Base-by-base conservation (phyloP, 1,140 invertebrate species). In the fruit fly (Drosophila melanogaster) region DNA sequence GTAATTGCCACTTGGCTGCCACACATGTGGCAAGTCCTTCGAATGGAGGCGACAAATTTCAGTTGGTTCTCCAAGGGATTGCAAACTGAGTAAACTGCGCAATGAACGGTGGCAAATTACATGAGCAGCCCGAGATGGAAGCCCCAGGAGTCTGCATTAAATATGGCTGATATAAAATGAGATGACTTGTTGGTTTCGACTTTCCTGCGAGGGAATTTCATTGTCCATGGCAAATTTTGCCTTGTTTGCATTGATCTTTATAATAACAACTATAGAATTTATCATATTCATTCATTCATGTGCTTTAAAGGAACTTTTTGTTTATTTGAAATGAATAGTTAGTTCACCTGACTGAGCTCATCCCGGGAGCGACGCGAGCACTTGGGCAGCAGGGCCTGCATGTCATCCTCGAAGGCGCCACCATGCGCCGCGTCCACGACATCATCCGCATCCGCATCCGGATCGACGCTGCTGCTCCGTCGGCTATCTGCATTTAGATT, bases 301-400 rank as follows among this genome's bases (percentile, higher is more conserved):
- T 7, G 26, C 26, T 26, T 6, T 26, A 6, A 24, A 24, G 24
- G n/a, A n/a, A n/a, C n/a, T n/a, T n/a, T n/a, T n/a, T n/a, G n/a
- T n/a, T n/a, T n/a, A 22, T 22, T 22, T 22, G 2, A 30, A 30
- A 8, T 26, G 5, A 26, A 26, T 5, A 26, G 24, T 26, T 1
- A 8, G 1, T 17, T 44, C 64, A 92, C 91, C 90, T 92, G 91
- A 90, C 91, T 92, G 53, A 92, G 87, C 75, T 92, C 91, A 90
- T 92, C 91, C 55, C 91, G 66, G 12, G 87, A 92, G 47, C 84
- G 81, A 7, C 89, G 89, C 43, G 85, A 64, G 57, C 84, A 91
- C 57, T 90, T 90, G 58, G 91, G 91, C 78, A 92, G 14, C 46
- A 92, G 61, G 0, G 91, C 91, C 65, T 91, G 76, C 86, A 91